Evolutionary conservation across 1,140 invertebrate species (phyloP).

Genomic region (Drosophila persimilis): DNA sequence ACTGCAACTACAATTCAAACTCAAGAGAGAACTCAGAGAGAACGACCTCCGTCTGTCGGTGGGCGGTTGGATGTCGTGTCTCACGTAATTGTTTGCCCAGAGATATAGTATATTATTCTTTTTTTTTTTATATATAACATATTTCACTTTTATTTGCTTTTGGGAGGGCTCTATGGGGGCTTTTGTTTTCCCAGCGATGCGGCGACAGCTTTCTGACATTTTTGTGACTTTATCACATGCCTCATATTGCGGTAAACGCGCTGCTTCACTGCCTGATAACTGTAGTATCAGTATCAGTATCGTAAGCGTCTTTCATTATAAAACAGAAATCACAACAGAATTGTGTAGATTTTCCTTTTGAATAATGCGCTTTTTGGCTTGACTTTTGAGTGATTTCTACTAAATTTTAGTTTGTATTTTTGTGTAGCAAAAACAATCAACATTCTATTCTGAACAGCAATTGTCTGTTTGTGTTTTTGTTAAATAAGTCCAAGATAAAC

Average conservation of each 20-base stretch:
- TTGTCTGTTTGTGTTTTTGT: slow-evolving; percentile 1
- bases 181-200: slow-evolving; percentile 76
- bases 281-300: slow-evolving; percentile 18
- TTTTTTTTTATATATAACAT: slow-evolving; percentile 35
- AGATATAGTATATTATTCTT: slow-evolving; percentile 64
- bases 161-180: slow-evolving; percentile 27
- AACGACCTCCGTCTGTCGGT: slow-evolving; percentile 27
- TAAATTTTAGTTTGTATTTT: background rate
- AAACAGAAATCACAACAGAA: slow-evolving; percentile 39
- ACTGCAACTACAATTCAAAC: too few relatives aligned
- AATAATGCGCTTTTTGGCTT: slow-evolving; percentile 17
- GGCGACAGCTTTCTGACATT: slow-evolving; percentile 65
- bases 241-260: slow-evolving; percentile 75
- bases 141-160: slow-evolving; percentile 61
- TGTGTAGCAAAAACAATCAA: background rate
- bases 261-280: background rate
- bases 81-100: slow-evolving; percentile 78
- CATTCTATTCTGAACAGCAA: background rate
- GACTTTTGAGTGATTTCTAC: slow-evolving; percentile 11
- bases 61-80: slow-evolving; percentile 28
- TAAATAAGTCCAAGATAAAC: slow-evolving; percentile 26
- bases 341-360: slow-evolving; percentile 1
- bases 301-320: slow-evolving; percentile 33
- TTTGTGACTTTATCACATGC: slow-evolving; percentile 81
- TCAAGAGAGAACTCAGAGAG: background rate